phyloP scores from a whole-genome alignment of 35 echinoderm and acorn worm species.

The Strongylocentrotus purpuratus region DNA sequence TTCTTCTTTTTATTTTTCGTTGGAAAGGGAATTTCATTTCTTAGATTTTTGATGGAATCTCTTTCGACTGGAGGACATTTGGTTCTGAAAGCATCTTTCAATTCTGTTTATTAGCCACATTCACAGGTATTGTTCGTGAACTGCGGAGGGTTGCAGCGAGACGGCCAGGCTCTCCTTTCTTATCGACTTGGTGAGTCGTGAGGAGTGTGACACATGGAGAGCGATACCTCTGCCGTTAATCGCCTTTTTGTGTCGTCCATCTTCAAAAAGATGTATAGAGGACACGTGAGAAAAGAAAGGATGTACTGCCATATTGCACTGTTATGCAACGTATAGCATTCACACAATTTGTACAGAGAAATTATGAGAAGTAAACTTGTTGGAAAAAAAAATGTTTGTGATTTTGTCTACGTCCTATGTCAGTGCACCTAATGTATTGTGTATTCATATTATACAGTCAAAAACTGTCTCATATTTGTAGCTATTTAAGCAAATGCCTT shows the following conservation, averaged over 20 bases:
- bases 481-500: not conserved
- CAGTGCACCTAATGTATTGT: not conserved
- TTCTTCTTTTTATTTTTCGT: conserved; percentile 3
- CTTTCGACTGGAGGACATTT: conserved; percentile 9
- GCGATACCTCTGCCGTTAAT: not conserved
- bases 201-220: not conserved
- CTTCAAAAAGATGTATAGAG: not conserved
- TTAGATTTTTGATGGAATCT: conserved; percentile 6
- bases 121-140: not conserved
- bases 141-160: not conserved
- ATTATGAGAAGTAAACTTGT: not conserved
- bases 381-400: conserved; percentile 3
- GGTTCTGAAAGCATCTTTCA: conserved; percentile 17
- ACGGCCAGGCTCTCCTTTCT: not conserved
- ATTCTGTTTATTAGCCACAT: conserved; percentile 9
- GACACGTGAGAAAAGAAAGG: not conserved
- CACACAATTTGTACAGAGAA: conserved; percentile 8
- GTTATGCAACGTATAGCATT: not conserved
- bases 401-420: not conserved
- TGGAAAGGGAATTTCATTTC: not conserved
- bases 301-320: not conserved
- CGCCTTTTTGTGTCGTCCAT: not conserved
- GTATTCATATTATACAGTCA: conserved; percentile 6
- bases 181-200: not conserved
- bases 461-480: not conserved